These are phyloP conservation scores for Ameiurus melas DNA, from an alignment of 2,113 vertebrate species.

Conservation along the genomic window DNA sequence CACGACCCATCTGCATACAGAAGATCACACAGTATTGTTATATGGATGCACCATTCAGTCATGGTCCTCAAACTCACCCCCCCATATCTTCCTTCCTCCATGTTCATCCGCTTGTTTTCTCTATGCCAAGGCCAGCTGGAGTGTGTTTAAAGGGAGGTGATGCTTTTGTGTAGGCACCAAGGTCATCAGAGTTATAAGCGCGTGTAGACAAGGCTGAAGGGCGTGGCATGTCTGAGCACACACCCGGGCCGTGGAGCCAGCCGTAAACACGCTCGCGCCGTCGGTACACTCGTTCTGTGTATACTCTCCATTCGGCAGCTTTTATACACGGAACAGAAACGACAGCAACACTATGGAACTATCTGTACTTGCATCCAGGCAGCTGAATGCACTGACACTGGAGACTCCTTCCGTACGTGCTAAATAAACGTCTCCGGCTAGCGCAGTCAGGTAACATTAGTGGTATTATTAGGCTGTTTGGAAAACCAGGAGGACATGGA, in stretches of 20 bases:
- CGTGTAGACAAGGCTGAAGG: conserved; percentile 30
- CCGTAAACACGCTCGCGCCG: background rate
- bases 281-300: background rate
- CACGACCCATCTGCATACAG: no score
- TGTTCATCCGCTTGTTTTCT: conserved; percentile 11
- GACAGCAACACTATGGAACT: background rate
- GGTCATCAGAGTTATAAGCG: conserved; percentile 7
- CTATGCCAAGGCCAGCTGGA: conserved; percentile 12
- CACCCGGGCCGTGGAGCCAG: background rate
- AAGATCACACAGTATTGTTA: no score
- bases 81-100: conserved; percentile 23
- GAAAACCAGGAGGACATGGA: background rate
- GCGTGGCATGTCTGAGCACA: background rate
- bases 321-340: background rate
- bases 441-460: background rate
- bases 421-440: no score
- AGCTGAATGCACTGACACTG: background rate
- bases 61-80: background rate
- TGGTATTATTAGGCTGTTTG: background rate
- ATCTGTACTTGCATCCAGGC: background rate
- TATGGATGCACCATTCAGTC: background rate
- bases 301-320: background rate
- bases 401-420: background rate
- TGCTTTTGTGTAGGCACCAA: conserved; percentile 22
- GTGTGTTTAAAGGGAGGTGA: conserved; percentile 20